Base-by-base conservation (phyloP, 2,797 vertebrate genomes). In the Distichodus sexfasciatus region DNA sequence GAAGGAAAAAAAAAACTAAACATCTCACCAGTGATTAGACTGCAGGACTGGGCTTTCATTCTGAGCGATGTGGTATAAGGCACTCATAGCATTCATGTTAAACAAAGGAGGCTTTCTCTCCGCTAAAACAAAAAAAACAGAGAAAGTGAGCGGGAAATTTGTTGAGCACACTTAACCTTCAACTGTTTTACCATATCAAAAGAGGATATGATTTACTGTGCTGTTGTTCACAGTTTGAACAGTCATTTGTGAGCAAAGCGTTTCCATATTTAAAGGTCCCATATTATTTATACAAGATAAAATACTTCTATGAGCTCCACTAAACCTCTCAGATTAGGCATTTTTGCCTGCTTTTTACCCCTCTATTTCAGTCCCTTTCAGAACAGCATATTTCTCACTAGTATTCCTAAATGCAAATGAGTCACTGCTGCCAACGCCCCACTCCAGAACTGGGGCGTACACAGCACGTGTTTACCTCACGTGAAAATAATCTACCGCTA, bases 31-130 rank as follows among this genome's bases (percentile, higher is more conserved):
- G 88, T 96, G 93, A 88, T 93, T 94, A 55, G 94, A 94, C 88
- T 95, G 95, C 81, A 97, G 85, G 78, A 93, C 88, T 0, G 95
- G 95, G 85, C 94, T 94, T 85, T 96, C 93, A 9, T 95, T 97
- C 93, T 97, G 95, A 83, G 95, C 95, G 86, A 97, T 97, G 93
- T 97, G 95, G 87, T 96, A 97, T 92, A 97, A 94, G 92, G 95
- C 95, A 94, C 94, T 96, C 95, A 97, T 97, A 76, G 95, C 95
- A 87, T 97, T 96, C 95, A 97, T 96, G 87, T 97, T 96, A 84
- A 96, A 97, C 78, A 97, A 91, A 44, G 95, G 95, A 71, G 95
- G 95, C 84, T 97, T 97, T 86, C 94, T 91, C 86, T 97, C 95
- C 81, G 95, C 95, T 96, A 72, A 35, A 68, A n/a, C 41, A 43